These are phyloP conservation scores for Microcebus jonahi DNA, from an alignment of 2,113 vertebrate genomes.

Conservation along the genomic window DNA sequence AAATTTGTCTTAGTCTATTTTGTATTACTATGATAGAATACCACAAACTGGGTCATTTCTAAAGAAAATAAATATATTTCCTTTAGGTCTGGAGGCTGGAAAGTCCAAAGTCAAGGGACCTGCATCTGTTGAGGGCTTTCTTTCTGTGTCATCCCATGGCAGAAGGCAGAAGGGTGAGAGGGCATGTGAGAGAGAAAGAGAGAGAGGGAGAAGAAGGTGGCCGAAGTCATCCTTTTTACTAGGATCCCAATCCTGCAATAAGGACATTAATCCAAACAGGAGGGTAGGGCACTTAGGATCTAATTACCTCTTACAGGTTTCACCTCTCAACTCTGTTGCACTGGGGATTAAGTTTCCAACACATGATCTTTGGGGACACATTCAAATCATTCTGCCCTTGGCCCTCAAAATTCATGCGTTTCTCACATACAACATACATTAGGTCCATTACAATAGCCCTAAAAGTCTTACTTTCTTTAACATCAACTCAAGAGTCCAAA, in stretches of 20 bases:
- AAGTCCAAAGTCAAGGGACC: not conserved
- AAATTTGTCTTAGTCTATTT: not conserved
- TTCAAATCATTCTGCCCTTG: not conserved
- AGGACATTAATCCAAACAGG: not conserved
- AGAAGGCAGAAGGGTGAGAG: not conserved
- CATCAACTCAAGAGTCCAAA: too few relatives aligned
- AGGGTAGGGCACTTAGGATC: not conserved
- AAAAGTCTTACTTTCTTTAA: too few relatives aligned
- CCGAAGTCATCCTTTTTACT: not conserved
- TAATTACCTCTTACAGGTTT: not conserved
- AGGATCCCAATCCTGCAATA: not conserved
- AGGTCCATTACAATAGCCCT: too few relatives aligned
- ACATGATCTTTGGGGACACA: not conserved
- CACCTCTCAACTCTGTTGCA: too few relatives aligned
- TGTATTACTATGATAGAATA: not conserved
- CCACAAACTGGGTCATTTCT: not conserved
- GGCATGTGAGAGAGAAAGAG: not conserved
- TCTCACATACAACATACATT: too few relatives aligned
- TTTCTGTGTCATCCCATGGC: not conserved
- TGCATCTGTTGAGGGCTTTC: not conserved
- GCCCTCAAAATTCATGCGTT: too few relatives aligned
- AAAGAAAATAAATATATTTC: not conserved
- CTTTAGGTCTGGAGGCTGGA: not conserved
- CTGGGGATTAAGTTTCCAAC: not conserved
- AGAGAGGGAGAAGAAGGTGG: not conserved